Evolutionary conservation across 2,797 vertebrate genomes (phyloP), one percentile per base, ranked within the genome.

Genomic region (Chloroceryle inda): DNA sequence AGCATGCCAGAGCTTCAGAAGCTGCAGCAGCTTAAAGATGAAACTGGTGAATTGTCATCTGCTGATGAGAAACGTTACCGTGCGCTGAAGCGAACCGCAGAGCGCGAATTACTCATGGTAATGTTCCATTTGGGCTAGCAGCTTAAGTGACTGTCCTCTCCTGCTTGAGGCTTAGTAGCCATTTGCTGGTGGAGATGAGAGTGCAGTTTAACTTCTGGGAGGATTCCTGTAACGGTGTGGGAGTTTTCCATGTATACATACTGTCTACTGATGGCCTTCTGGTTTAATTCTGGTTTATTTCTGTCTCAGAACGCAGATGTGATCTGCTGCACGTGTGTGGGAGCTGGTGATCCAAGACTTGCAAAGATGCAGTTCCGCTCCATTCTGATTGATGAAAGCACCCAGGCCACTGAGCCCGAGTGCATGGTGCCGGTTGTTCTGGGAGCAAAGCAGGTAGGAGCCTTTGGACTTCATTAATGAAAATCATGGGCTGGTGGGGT

Each of bases 311-410:
- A 99, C 0, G 99, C 99, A 0, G 99, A 99, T 9, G 99, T 99
- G 81, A 99, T 99, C 97, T 99, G 99, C 87, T 99, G 99, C 88
- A 99, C 99, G 0, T 99, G 99, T 14, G 99, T 99, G 23, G 99
- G 99, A 3, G 99, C 99, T 0, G 99, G 99, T 0, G 99, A 99
- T 59, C 99, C 99, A 4, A 98, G 99, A 5, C 98, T 99, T 37
- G 99, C 99, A 63, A 99, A 99, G 97, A 99, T 99, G 99, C 99
- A 99, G 96, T 99, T 99, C 96, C 99, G 99, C 59, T 99, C 99
- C 96, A 99, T 99, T 91, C 97, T 99, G 68, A 99, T 99, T 4
- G 99, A 99, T 12, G 99, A 99, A 89, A 99, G 99, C 98, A 99
- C 99, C 1, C 99, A 99, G 97, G 99, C 99, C 92, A 99, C 99